Evolutionary conservation across 2,888 invertebrate species (phyloP).

Genomic region (Caenorhabditis becei): DNA sequence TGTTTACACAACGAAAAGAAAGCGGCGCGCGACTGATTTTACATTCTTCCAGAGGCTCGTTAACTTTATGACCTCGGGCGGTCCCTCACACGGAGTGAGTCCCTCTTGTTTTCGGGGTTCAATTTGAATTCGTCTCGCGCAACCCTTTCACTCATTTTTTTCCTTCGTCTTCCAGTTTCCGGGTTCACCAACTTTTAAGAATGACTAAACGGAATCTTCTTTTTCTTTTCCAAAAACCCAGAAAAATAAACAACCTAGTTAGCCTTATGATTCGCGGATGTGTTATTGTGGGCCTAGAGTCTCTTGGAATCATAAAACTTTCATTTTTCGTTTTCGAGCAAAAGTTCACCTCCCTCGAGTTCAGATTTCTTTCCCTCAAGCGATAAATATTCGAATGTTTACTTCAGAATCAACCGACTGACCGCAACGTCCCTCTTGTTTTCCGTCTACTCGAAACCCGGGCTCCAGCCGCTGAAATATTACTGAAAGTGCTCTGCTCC

Average conservation of each 20-base stretch:
- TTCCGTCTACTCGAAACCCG: background rate
- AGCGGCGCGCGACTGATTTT: slow-evolving; percentile 6
- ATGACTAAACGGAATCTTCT: too few relatives aligned
- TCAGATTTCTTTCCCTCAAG: background rate
- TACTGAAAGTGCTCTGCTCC: background rate
- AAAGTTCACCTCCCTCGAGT: background rate
- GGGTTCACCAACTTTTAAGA: slow-evolving; percentile 8
- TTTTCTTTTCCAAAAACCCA: too few relatives aligned
- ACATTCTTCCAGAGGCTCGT: slow-evolving; percentile 33
- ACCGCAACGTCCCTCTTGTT: slow-evolving; percentile 2
- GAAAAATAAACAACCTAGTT: too few relatives aligned
- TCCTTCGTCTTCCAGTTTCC: slow-evolving; percentile 19
- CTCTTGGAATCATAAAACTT: slow-evolving; percentile 3
- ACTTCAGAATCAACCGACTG: background rate
- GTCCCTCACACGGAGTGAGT: slow-evolving; percentile 13
- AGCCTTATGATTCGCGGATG: background rate
- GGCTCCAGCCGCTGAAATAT: slow-evolving; percentile 4
- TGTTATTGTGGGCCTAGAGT: background rate
- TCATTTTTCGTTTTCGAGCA: background rate
- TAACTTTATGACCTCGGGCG: slow-evolving; percentile 54
- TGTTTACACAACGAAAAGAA: slow-evolving; percentile 32
- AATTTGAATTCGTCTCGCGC: slow-evolving; percentile 35
- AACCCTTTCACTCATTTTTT: background rate
- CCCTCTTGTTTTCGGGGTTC: slow-evolving; percentile 41
- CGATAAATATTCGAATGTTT: slow-evolving; percentile 9